phyloP scores from a whole-genome alignment of 2,797 vertebrate genomes.

The Sciurus carolinensis region DNA sequence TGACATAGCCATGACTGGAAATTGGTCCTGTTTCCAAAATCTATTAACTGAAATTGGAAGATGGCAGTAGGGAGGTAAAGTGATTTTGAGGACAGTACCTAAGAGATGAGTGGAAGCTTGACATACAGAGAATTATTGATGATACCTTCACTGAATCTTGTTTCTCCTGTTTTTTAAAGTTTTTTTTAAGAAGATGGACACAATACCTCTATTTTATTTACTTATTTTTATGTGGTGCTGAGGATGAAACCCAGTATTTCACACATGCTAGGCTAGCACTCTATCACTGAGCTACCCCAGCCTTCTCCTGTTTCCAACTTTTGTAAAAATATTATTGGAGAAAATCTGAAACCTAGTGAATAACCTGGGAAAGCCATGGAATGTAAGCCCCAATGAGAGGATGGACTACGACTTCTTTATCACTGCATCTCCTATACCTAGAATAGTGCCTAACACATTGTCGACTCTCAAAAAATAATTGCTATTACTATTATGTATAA shows the following conservation, averaged over 20 bases:
- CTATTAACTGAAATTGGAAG: constrained; percentile 12
- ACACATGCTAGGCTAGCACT: no score
- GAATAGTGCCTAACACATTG: not conserved
- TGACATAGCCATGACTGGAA: not conserved
- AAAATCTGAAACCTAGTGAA: constrained; percentile 39
- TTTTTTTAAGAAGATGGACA: no score
- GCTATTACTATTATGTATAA: constrained; percentile 14
- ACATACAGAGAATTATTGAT: constrained; percentile 17
- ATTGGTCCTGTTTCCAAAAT: constrained; percentile 23
- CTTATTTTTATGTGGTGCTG: no score
- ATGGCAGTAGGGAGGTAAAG: constrained; percentile 33
- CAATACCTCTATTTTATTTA: no score
- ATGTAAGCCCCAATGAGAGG: not conserved
- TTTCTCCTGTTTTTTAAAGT: not conserved
- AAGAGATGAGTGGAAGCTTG: constrained; percentile 29
- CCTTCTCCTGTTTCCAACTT: constrained; percentile 7
- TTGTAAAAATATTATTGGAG: constrained; percentile 20
- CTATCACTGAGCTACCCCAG: no score
- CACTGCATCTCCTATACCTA: not conserved
- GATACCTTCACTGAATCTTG: constrained; percentile 11
- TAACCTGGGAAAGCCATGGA: not conserved
- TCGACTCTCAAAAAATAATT: constrained; percentile 13
- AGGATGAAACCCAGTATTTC: no score
- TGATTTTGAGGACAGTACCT: constrained; percentile 10
- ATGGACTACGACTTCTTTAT: not conserved